These are phyloP conservation scores for Argopecten irradians DNA, from an alignment of 1,140 invertebrate species.

Conservation along the genomic window DNA sequence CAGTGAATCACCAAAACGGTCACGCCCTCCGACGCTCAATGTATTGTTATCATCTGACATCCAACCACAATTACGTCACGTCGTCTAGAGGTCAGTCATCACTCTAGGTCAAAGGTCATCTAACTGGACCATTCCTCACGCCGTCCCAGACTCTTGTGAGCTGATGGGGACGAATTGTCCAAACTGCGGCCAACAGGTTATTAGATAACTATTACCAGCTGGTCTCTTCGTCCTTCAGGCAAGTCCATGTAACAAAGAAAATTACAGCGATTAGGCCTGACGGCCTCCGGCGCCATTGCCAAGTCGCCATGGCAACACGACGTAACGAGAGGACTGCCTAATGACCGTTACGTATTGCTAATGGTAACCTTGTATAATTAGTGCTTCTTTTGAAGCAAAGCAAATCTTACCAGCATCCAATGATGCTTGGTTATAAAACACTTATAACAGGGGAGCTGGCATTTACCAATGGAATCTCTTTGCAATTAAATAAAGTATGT, in stretches of 20 bases:
- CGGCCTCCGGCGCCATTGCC: neutral
- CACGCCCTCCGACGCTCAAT: neutral
- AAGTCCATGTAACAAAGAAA: neutral
- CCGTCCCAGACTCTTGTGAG: conserved; percentile 5
- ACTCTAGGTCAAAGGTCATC: neutral
- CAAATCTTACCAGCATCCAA: too few species aligned
- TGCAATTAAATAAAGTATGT: too few species aligned
- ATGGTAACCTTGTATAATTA: too few species aligned
- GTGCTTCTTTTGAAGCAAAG: too few species aligned
- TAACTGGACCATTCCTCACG: conserved; percentile 1
- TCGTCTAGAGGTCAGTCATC: conserved; percentile 14
- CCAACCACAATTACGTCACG: neutral
- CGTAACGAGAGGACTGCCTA: neutral
- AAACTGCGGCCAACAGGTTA: neutral
- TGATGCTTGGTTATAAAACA: too few species aligned
- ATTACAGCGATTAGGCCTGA: neutral
- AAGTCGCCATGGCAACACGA: neutral
- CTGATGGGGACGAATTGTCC: neutral
- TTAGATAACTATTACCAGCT: conserved; percentile 11
- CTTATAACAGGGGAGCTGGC: too few species aligned
- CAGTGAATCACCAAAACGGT: neutral
- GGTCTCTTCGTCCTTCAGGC: neutral
- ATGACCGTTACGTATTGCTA: neutral
- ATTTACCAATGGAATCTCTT: too few species aligned
- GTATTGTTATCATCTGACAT: conserved; percentile 11